These are phyloP conservation scores for Vanacampus margaritifer DNA, from an alignment of 2,113 vertebrate genomes.

Conservation along the genomic window DNA sequence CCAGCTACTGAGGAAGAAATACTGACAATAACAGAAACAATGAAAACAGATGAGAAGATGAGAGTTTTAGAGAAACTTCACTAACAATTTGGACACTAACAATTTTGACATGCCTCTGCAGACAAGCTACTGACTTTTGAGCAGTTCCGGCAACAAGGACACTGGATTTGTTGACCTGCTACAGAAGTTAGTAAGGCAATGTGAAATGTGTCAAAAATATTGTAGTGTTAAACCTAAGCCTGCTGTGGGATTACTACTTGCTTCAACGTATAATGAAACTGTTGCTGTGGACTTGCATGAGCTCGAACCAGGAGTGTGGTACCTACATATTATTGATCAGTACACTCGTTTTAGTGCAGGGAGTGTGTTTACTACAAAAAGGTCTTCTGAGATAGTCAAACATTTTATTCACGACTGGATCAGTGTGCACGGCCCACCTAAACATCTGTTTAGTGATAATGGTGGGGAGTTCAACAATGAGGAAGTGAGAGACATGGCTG, in stretches of 20 bases:
- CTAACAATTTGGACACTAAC: conserved; percentile 20
- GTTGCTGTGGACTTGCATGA: conserved; percentile 32
- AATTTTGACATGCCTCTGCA: conserved; percentile 17
- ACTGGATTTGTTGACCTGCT: neutral
- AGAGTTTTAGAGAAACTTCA: conserved; percentile 6
- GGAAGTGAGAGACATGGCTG: neutral
- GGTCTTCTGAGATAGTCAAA: conserved; percentile 19
- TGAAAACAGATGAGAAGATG: neutral
- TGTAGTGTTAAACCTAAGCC: conserved; percentile 11
- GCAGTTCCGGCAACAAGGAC: conserved; percentile 4
- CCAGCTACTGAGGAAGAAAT: neutral
- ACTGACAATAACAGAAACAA: conserved; percentile 5
- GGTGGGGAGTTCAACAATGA: neutral
- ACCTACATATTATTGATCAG: conserved; percentile 26
- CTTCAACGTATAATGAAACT: conserved; percentile 28
- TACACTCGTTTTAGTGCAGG: conserved; percentile 30
- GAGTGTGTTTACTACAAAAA: conserved; percentile 15
- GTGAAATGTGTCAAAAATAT: conserved; percentile 23
- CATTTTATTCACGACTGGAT: conserved; percentile 24
- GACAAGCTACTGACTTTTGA: conserved; percentile 5
- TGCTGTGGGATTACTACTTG: conserved; percentile 10
- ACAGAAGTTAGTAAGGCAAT: conserved; percentile 10
- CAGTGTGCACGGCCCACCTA: conserved; percentile 5
- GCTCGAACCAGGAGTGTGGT: conserved; percentile 21
- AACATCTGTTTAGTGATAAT: conserved; percentile 7